phyloP scores from a whole-genome alignment of 2,797 vertebrate genomes.

The Orientallactaga sibirica region DNA sequence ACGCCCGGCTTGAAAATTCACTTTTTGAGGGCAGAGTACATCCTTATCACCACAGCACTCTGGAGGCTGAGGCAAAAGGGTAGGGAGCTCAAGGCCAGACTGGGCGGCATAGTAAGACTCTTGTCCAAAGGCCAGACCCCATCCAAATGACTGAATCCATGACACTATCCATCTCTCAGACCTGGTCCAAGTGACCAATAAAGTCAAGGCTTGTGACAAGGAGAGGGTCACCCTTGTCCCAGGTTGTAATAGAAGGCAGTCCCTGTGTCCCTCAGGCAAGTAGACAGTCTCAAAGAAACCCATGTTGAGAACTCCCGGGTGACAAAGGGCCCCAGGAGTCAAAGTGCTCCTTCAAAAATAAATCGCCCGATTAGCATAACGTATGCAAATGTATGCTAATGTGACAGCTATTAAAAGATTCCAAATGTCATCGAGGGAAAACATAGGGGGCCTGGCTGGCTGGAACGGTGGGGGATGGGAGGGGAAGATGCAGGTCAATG shows the following conservation, averaged over 20 bases:
- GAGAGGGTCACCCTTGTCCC: accelerated
- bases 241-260: too few species aligned
- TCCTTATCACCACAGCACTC: too few species aligned
- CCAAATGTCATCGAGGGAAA: constrained; percentile 85
- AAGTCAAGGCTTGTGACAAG: background rate
- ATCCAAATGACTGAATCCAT: background rate
- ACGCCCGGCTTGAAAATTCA: too few species aligned
- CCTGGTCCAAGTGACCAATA: background rate
- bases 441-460: constrained; percentile 61
- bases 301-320: background rate
- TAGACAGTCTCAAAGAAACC: constrained; percentile 55
- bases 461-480: background rate
- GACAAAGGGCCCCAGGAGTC: constrained; percentile 72
- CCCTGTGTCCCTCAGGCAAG: background rate
- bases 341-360: constrained; percentile 82
- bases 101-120: too few species aligned
- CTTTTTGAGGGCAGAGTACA: too few species aligned
- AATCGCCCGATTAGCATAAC: constrained; percentile 83
- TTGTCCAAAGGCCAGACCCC: background rate
- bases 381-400: constrained; percentile 85
- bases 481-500: background rate
- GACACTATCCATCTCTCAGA: background rate
- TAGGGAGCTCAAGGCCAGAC: too few species aligned
- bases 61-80: too few species aligned
- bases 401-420: constrained; percentile 85